Evolutionary conservation across 2,113 vertebrate genomes (phyloP).

Genomic region (Carassius carassius): DNA sequence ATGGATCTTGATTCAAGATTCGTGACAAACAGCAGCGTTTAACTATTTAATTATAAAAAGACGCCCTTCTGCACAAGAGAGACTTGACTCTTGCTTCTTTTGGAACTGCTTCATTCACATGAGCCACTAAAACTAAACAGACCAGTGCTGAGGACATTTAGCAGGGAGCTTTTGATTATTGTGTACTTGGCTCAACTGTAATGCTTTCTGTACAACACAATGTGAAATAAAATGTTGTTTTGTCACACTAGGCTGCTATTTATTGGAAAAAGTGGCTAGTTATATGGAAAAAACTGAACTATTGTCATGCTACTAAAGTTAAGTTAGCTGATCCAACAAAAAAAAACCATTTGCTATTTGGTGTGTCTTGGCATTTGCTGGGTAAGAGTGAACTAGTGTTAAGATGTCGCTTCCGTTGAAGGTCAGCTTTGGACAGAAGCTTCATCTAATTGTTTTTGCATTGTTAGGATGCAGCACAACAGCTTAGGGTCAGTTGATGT

Average conservation of each 20-base stretch:
- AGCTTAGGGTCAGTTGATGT: conserved; percentile 24
- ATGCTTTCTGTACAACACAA: neutral
- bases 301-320: neutral
- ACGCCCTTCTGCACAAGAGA: neutral
- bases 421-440: neutral
- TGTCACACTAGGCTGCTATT: neutral
- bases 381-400: neutral
- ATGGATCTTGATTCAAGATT: neutral
- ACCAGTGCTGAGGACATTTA: neutral
- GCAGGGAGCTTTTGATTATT: neutral
- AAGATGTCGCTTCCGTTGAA: neutral
- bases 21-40: neutral
- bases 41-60: neutral
- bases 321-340: neutral
- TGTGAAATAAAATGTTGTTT: neutral
- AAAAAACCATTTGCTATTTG: neutral
- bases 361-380: neutral
- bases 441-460: neutral
- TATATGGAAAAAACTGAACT: neutral
- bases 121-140: neutral
- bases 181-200: neutral
- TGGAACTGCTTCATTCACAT: neutral
- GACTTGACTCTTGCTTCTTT: neutral
- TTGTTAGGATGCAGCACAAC: conserved; percentile 12
- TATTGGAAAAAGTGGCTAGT: neutral